Conservation (phyloP, 2,797 vertebrate genomes). For the Lemur catta region DNA sequence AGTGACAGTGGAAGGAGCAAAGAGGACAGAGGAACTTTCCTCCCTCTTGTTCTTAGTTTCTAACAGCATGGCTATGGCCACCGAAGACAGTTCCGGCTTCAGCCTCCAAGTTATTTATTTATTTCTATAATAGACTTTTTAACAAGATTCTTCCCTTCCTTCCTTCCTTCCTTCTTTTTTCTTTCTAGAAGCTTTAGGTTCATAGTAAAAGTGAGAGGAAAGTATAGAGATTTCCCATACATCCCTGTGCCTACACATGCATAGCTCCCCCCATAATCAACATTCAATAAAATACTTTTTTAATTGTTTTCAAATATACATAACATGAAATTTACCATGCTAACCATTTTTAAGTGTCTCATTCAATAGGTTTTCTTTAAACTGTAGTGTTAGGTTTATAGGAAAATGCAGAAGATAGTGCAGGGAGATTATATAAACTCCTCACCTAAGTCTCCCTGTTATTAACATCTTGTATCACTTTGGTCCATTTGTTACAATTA, state of each 20-base stretch:
- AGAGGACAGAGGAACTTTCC: not conserved
- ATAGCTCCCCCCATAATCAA: not conserved
- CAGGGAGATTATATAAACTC: not conserved
- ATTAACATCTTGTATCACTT: not conserved
- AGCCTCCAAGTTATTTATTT: not conserved
- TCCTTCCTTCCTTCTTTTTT: not conserved
- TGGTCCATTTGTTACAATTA: not conserved
- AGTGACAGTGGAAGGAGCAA: not conserved
- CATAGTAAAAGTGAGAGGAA: not conserved
- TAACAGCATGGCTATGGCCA: not conserved
- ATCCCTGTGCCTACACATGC: not conserved
- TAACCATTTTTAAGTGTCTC: not conserved
- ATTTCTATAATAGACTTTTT: not conserved
- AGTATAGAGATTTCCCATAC: not conserved
- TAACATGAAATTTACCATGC: not conserved
- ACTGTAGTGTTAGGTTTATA: not conserved
- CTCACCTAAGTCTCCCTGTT: not conserved
- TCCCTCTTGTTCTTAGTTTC: not conserved
- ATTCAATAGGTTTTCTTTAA: not conserved
- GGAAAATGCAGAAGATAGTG: not conserved
- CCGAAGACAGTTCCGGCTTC: not conserved
- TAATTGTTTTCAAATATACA: not conserved
- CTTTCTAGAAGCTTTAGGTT: not conserved
- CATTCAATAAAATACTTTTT: not conserved
- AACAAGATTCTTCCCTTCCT: not conserved